phyloP scores from a whole-genome alignment of 2,888 invertebrate species.

The Diloba caeruleocephala region DNA sequence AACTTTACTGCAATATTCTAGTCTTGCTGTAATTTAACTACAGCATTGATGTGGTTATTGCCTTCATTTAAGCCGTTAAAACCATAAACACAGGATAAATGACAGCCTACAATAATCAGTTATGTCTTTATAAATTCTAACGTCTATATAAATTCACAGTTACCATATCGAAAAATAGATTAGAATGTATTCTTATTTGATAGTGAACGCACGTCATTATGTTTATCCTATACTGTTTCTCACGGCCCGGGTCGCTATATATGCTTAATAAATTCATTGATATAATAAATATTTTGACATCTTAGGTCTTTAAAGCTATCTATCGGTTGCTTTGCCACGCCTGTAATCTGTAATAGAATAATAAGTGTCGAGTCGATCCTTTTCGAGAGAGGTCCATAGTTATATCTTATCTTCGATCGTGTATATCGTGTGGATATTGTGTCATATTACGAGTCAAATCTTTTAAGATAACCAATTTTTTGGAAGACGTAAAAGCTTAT shows the following conservation, averaged over 20 bases:
- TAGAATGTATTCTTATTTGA: constrained; percentile 35
- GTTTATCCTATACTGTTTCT: constrained; percentile 32
- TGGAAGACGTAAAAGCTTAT: constrained; percentile 12
- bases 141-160: constrained; percentile 30
- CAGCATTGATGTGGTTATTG: constrained; percentile 17
- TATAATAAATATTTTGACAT: constrained; percentile 77
- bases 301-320: constrained; percentile 51
- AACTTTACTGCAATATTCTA: constrained; percentile 15
- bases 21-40: constrained; percentile 9
- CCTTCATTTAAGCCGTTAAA: constrained; percentile 10
- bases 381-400: constrained; percentile 53
- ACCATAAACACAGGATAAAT: constrained; percentile 10
- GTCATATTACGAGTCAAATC: constrained; percentile 50
- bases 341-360: constrained; percentile 62
- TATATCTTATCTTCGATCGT: constrained; percentile 76
- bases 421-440: constrained; percentile 53
- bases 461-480: constrained; percentile 21
- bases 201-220: constrained; percentile 15
- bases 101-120: constrained; percentile 4
- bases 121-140: too few relatives aligned
- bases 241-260: constrained; percentile 32
- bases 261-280: constrained; percentile 62
- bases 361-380: constrained; percentile 62
- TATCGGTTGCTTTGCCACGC: constrained; percentile 43
- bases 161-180: constrained; percentile 34